Evolutionary conservation across 2,888 invertebrate species (phyloP), one percentile per base, ranked within the genome.

Genomic region (Amblyjoppa fuscipennis): DNA sequence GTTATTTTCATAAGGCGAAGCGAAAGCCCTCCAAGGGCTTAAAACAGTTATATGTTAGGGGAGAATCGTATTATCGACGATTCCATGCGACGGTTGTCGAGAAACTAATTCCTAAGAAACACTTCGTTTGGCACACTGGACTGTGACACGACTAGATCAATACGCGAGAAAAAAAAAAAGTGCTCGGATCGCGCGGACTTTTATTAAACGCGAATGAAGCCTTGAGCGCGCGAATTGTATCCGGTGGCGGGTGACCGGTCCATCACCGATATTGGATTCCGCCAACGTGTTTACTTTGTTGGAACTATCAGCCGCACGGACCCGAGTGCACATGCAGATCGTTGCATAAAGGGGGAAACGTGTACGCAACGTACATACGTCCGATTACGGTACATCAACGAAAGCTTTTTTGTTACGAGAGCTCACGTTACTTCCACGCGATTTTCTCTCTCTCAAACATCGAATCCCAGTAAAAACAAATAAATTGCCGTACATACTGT

Each of bases 181-280:
- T 34, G 74, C 64, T 71, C 28, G 25, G 28, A 76, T 70, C 28
- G 49, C 59, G 13, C 25, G 31, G 34, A 84, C 88, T 92, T 92
- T 92, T 91, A 92, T 92, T 92, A 92, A 91, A 92, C 91, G 87
- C 89, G 85, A 87, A 85, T 64, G 86, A 77, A 85, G 87, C 80
- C 80, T 76, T 75, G 64, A 76, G 88, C 76, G 78, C 85, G 83
- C 79, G 88, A 89, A 92, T 92, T 92, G 90, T 89, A 86, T 89
- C 87, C 84, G 66, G 83, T 85, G 89, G 85, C 88, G 88, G 90
- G 90, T 90, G 89, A 90, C 90, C 89, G 88, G 87, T 83, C 87
- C 64, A 64, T 76, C 70, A 70, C 79, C 74, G 77, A 86, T 83
- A 85, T 79, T 82, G 78, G 61, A 81, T 73, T 81, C 41, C 86